A percentile compares a stretch with the other conserved stretches of the same genome.
Evolutionary conservation across 37 sponge, comb jelly and placozoan species (phyloP).

Genomic region (Mnemiopsis leidyi): DNA sequence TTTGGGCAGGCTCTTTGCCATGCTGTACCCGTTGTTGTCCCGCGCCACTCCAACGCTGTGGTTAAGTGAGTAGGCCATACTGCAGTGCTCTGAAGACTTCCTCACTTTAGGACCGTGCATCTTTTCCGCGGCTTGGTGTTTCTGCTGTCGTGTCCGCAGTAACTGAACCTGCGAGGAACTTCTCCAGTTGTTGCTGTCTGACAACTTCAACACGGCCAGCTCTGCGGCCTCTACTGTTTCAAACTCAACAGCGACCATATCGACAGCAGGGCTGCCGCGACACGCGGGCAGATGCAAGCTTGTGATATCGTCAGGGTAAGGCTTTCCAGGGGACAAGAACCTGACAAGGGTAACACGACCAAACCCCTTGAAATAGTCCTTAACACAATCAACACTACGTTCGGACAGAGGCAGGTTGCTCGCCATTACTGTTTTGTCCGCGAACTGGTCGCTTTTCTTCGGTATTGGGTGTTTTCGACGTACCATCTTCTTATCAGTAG

Average conservation of each 20-base stretch:
- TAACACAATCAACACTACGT: constrained; percentile 67
- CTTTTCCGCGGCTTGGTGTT: neutral
- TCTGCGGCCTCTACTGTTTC: constrained; percentile 70
- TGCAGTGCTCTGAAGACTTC: constrained; percentile 44
- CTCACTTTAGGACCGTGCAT: constrained; percentile 24
- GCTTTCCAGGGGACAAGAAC: constrained; percentile 73
- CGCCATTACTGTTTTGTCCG: constrained; percentile 71
- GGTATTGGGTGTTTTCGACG: constrained; percentile 72
- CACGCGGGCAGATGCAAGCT: neutral
- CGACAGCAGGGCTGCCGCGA: constrained; percentile 58
- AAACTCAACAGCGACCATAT: constrained; percentile 77
- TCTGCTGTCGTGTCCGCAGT: constrained; percentile 13
- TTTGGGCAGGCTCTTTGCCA: constrained; percentile 6
- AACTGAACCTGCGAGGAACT: constrained; percentile 41
- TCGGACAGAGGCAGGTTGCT: constrained; percentile 68
- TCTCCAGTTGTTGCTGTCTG: constrained; percentile 72
- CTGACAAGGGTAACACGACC: constrained; percentile 75
- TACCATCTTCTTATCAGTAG: constrained; percentile 80
- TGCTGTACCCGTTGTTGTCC: constrained; percentile 5
- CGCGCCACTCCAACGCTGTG: neutral
- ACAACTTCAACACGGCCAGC: constrained; percentile 62
- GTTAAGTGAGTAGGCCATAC: neutral
- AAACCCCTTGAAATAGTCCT: constrained; percentile 69
- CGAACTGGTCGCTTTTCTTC: constrained; percentile 71
- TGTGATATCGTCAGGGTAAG: constrained; percentile 79